Conservation (phyloP, 1,140 invertebrate genomes). For the Drosophila jambulina region DNA sequence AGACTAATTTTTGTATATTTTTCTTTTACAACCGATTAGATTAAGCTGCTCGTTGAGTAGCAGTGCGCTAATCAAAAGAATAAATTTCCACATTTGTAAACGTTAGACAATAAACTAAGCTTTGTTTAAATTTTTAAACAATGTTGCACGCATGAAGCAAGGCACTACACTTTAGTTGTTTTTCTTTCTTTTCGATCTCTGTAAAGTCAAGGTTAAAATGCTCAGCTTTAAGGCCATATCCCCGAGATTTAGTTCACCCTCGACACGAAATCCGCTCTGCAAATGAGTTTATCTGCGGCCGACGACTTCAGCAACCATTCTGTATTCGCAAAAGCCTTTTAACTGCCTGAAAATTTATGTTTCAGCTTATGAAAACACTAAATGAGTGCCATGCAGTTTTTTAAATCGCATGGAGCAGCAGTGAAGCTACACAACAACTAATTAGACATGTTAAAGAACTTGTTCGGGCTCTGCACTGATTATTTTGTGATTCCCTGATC, state of each 20-base stretch:
- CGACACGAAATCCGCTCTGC: conserved; percentile 12
- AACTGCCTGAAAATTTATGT: conserved; percentile 81
- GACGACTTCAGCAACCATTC: conserved; percentile 27
- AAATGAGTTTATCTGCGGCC: conserved; percentile 48
- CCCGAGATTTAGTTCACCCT: conserved; percentile 1
- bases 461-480: conserved; percentile 59
- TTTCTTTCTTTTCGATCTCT: neutral
- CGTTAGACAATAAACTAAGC: neutral
- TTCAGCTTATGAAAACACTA: conserved; percentile 81
- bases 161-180: too few relatives aligned
- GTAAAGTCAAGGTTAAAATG: conserved; percentile 4
- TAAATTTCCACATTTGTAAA: too few relatives aligned
- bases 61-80: too few relatives aligned
- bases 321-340: conserved; percentile 52
- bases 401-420: conserved; percentile 75
- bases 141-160: neutral
- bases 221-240: neutral
- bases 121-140: neutral
- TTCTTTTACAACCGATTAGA: too few relatives aligned
- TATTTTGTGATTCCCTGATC: conserved; percentile 37
- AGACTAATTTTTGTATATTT: too few relatives aligned
- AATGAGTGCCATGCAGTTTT: conserved; percentile 82
- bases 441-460: conserved; percentile 84
- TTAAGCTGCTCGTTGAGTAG: too few relatives aligned
- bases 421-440: conserved; percentile 70